Evolutionary conservation across 1,140 invertebrate species (phyloP).

Genomic region (Brachionus manjavacas): DNA sequence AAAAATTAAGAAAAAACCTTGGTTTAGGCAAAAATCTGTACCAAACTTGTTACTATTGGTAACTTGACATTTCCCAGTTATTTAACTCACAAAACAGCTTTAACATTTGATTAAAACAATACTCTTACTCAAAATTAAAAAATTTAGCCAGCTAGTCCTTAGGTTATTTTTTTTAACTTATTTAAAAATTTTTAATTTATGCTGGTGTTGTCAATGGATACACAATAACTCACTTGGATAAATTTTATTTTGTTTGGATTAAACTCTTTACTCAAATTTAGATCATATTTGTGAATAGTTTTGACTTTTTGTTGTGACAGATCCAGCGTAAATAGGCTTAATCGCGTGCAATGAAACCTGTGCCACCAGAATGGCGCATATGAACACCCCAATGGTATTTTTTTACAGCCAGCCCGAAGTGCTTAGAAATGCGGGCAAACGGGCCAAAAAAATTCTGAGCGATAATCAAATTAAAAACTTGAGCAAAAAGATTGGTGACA

Average conservation of each 20-base stretch:
- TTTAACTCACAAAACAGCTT: background rate
- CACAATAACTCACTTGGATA: background rate
- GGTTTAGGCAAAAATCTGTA: background rate
- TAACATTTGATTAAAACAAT: background rate
- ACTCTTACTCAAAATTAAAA: background rate
- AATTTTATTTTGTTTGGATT: background rate
- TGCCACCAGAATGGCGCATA: background rate
- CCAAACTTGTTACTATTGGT: background rate
- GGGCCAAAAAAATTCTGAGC: background rate
- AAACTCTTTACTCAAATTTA: background rate
- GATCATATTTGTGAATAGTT: background rate
- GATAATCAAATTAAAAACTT: constrained; percentile 2
- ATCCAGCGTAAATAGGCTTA: background rate
- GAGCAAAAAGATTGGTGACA: constrained; percentile 17
- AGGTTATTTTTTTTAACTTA: background rate
- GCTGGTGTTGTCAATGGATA: background rate
- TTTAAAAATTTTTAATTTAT: background rate
- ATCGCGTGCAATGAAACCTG: background rate
- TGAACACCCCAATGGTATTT: background rate
- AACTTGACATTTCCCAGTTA: background rate
- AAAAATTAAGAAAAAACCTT: background rate
- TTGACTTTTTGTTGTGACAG: background rate
- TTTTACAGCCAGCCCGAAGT: constrained; percentile 15
- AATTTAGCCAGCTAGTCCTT: background rate
- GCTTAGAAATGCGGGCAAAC: background rate